Percentiles rank a stretch among this genome's conserved stretches.
Evolutionary conservation across 2,888 invertebrate genomes (phyloP).

Genomic region (Polyommatus icarus): DNA sequence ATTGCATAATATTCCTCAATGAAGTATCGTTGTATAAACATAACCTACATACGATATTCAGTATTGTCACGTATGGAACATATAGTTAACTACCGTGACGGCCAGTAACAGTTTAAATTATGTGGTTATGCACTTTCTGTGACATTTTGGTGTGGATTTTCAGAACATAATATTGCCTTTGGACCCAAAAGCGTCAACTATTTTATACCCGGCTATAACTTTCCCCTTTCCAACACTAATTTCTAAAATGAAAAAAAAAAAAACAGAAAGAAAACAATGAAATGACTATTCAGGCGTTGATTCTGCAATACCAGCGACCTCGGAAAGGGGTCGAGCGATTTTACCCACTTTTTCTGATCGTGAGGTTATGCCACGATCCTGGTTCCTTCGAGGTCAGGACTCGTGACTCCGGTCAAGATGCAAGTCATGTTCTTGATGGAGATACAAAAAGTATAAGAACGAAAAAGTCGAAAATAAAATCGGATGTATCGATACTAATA

Average conservation of each 20-base stretch:
- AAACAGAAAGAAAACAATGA: no score
- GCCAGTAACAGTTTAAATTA: constrained; percentile 19
- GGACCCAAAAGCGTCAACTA: no score
- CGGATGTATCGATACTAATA: no score
- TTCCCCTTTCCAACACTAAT: no score
- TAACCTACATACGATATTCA: constrained; percentile 12
- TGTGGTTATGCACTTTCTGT: neutral
- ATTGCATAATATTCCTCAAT: neutral
- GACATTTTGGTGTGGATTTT: neutral
- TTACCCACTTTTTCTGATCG: constrained; percentile 13
- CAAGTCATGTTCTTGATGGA: no score
- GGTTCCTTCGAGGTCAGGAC: constrained; percentile 2
- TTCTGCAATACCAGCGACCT: neutral
- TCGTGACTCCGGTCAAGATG: neutral
- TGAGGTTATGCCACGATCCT: constrained; percentile 14
- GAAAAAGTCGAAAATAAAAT: no score
- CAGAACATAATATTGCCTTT: neutral
- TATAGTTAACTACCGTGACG: constrained; percentile 8
- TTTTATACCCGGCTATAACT: no score
- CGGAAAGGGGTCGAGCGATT: neutral
- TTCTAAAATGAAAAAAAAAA: no score
- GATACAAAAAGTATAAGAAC: no score
- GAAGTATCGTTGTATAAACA: neutral
- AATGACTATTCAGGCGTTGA: neutral
- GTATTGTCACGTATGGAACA: constrained; percentile 18